phyloP scores from a whole-genome alignment of 2,113 vertebrate species.

The Apteryx mantelli region DNA sequence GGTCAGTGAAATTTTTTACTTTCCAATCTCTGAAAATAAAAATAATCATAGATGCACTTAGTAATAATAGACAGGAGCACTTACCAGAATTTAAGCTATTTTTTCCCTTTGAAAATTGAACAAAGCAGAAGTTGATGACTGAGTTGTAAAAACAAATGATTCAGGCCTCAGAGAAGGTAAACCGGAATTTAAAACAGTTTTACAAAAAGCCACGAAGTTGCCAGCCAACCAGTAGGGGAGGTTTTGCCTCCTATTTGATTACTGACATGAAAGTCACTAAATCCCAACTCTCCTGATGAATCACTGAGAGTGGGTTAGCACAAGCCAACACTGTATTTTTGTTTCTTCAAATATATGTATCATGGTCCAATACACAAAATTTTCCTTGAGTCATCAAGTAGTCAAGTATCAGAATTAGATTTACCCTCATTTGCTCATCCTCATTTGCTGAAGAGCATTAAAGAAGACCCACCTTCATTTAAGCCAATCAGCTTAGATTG shows the following conservation, averaged over 20 bases:
- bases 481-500: not conserved
- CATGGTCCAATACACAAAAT: conserved; percentile 32
- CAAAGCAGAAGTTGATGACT: not conserved
- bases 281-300: conserved; percentile 58
- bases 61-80: not conserved
- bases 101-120: conserved; percentile 4
- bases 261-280: conserved; percentile 65
- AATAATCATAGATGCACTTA: not conserved
- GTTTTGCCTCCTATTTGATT: conserved; percentile 47
- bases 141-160: conserved; percentile 18
- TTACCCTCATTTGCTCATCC: not conserved
- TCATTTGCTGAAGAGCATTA: not conserved
- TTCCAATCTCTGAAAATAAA: conserved; percentile 2
- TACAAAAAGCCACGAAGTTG: not conserved
- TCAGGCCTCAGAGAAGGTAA: conserved; percentile 26
- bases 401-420: conserved; percentile 34
- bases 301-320: conserved; percentile 66
- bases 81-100: not conserved
- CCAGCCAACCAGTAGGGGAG: not conserved
- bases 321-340: conserved; percentile 39
- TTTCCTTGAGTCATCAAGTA: conserved; percentile 61
- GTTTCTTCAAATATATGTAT: conserved; percentile 53
- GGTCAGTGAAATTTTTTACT: not conserved
- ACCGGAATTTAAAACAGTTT: conserved; percentile 24
- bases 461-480: not conserved